Percentiles rank a stretch among this genome's conserved stretches.
phyloP scores from a whole-genome alignment of 2,113 vertebrate species.

The Colinus virginianus region DNA sequence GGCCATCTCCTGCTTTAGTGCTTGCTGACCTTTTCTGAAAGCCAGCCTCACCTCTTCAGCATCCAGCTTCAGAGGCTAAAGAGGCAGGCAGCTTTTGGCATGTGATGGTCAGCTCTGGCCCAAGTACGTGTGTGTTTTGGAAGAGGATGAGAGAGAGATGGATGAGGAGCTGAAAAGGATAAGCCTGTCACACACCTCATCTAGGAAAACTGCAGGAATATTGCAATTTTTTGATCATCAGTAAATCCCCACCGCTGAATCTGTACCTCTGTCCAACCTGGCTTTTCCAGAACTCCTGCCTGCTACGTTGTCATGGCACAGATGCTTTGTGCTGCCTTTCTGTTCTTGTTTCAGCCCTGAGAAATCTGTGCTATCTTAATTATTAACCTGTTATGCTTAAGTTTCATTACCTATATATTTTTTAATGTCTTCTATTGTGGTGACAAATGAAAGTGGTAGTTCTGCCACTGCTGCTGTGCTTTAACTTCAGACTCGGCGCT shows the following conservation, averaged over 20 bases:
- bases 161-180: neutral
- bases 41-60: constrained; percentile 14
- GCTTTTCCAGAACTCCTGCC: neutral
- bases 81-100: constrained; percentile 21
- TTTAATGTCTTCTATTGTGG: constrained; percentile 37
- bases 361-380: constrained; percentile 47
- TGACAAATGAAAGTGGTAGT: constrained; percentile 37
- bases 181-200: neutral
- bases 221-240: neutral
- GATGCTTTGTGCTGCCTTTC: constrained; percentile 21
- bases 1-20: constrained; percentile 15
- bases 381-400: constrained; percentile 48
- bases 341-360: neutral
- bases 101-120: constrained; percentile 1
- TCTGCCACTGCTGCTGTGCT: constrained; percentile 22
- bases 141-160: neutral
- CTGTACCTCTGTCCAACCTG: neutral
- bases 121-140: neutral
- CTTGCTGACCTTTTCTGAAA: constrained; percentile 49
- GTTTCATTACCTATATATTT: constrained; percentile 32
- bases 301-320: neutral
- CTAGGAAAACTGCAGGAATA: neutral
- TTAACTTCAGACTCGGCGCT: neutral
- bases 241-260: neutral
- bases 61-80: neutral